phyloP scores from a whole-genome alignment of 1,140 invertebrate genomes.

The Cydia amplana region DNA sequence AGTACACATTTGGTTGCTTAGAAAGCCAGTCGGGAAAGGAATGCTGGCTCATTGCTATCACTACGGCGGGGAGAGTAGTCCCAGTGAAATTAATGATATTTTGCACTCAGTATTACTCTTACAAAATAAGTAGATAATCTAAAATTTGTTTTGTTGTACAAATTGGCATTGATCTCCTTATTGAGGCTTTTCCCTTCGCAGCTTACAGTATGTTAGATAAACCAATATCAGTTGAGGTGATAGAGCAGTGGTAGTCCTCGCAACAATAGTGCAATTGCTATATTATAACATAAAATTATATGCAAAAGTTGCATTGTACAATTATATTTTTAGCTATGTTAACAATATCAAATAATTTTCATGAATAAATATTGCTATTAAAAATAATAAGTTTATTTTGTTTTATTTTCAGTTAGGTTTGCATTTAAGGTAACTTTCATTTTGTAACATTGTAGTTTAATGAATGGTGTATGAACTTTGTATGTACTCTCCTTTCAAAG shows the following conservation, averaged over 20 bases:
- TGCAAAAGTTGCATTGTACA: conserved; percentile 77
- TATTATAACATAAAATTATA: conserved; percentile 74
- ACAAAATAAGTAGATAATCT: conserved; percentile 62
- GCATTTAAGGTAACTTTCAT: conserved; percentile 43
- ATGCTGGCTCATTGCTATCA: neutral
- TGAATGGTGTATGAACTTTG: conserved; percentile 25
- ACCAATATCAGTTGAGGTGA: conserved; percentile 59
- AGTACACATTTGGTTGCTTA: neutral
- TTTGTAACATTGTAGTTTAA: conserved; percentile 8
- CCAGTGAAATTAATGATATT: conserved; percentile 74
- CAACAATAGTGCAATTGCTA: conserved; percentile 78
- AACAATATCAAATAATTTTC: conserved; percentile 75
- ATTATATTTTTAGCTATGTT: conserved; percentile 78
- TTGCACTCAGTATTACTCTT: conserved; percentile 75
- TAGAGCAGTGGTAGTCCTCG: conserved; percentile 76
- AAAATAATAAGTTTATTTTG: conserved; percentile 73
- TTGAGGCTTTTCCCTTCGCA: conserved; percentile 64
- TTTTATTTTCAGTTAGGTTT: conserved; percentile 60
- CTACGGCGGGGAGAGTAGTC: conserved; percentile 44
- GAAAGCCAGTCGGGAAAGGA: neutral
- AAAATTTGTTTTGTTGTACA: conserved; percentile 62
- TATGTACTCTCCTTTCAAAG: conserved; percentile 13
- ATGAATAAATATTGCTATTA: conserved; percentile 75
- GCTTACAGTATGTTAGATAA: conserved; percentile 54
- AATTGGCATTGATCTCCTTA: conserved; percentile 64